Evolutionary conservation across 1,140 invertebrate genomes (phyloP).

Genomic region (Acyrthosiphon pisum): DNA sequence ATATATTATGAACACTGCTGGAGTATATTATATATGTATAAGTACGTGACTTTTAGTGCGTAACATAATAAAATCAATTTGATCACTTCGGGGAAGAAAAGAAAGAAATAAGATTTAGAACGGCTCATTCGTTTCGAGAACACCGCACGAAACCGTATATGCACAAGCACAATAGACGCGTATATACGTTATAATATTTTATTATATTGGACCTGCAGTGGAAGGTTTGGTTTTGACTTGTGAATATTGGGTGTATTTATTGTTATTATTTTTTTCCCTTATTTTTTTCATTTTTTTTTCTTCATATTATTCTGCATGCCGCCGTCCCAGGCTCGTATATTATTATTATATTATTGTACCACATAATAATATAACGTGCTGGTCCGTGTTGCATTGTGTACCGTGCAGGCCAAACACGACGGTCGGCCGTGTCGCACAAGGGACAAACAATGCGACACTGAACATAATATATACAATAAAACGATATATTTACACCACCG

Average conservation of each 20-base stretch:
- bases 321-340: not conserved
- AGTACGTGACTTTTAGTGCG: slow-evolving; percentile 29
- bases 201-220: not conserved
- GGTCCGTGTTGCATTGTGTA: not conserved
- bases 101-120: slow-evolving; percentile 25
- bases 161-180: slow-evolving; percentile 26
- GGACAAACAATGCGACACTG: slow-evolving; percentile 1
- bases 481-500: not conserved
- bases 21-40: not conserved
- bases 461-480: not conserved
- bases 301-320: not conserved
- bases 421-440: not conserved
- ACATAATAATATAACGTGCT: not conserved
- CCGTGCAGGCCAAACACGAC: not conserved
- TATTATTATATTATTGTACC: not conserved
- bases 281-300: not conserved
- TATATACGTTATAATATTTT: not conserved
- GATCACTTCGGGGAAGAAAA: slow-evolving; percentile 34
- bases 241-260: not conserved
- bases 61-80: slow-evolving; percentile 12
- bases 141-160: not conserved
- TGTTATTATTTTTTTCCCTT: not conserved
- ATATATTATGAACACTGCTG: not conserved
- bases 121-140: not conserved
- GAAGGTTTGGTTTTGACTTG: not conserved